Evolutionary conservation across 2,888 invertebrate species (phyloP).

Genomic region (Xylocampa areola): DNA sequence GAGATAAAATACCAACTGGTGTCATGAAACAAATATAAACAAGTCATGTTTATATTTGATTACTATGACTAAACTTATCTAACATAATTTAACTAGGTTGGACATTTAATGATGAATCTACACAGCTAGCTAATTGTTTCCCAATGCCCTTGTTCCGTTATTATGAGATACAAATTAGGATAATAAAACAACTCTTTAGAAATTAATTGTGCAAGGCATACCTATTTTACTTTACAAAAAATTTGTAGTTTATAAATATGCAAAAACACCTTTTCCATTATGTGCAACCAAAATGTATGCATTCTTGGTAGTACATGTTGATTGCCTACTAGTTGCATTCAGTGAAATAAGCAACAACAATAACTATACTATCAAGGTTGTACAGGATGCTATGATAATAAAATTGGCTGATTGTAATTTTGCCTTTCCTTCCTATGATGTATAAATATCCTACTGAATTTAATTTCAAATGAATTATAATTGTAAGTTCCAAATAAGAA

Average conservation of each 20-base stretch:
- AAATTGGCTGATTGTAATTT: slow-evolving; percentile 54
- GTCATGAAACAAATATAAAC: too few relatives aligned
- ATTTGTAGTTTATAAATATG: too few relatives aligned
- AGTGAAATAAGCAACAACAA: slow-evolving; percentile 42
- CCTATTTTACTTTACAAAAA: too few relatives aligned
- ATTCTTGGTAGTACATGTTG: slow-evolving; percentile 30
- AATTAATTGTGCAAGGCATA: too few relatives aligned
- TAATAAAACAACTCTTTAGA: too few relatives aligned
- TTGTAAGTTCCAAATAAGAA: slow-evolving; percentile 21
- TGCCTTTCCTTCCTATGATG: slow-evolving; percentile 55
- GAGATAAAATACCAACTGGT: slow-evolving; percentile 9
- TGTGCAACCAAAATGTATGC: slow-evolving; percentile 8
- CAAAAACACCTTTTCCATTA: background rate
- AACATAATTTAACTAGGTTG: background rate
- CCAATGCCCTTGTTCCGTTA: too few relatives aligned
- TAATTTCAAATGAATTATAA: slow-evolving; percentile 38
- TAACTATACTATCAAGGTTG: slow-evolving; percentile 54
- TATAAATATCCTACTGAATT: slow-evolving; percentile 51
- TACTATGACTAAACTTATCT: background rate
- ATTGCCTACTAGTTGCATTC: slow-evolving; percentile 29
- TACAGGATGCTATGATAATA: slow-evolving; percentile 61
- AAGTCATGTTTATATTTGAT: slow-evolving; percentile 12
- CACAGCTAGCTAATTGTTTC: too few relatives aligned
- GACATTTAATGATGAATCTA: too few relatives aligned
- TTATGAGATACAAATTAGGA: too few relatives aligned